Conservation (phyloP, 2,797 vertebrate species). For the Euphonia xanthogaster region DNA sequence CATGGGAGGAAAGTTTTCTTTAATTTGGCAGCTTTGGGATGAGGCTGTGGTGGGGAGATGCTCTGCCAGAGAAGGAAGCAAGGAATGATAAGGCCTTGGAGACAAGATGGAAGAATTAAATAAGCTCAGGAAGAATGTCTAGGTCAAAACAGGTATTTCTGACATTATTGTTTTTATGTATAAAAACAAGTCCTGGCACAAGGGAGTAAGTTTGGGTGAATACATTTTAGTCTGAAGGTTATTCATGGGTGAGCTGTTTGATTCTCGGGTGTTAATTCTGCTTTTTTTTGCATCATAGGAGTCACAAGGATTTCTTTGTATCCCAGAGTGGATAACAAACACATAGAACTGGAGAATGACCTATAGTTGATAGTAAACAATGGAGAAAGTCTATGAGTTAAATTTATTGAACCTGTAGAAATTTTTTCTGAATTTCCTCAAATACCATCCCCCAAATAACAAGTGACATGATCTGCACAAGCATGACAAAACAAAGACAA, state of each 20-base stretch:
- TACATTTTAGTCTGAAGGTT: neutral
- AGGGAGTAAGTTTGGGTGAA: neutral
- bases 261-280: neutral
- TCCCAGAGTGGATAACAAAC: neutral
- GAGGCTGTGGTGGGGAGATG: neutral
- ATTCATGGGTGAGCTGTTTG: neutral
- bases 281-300: neutral
- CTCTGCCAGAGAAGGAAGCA: neutral
- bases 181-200: neutral
- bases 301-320: neutral
- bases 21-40: neutral
- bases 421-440: neutral
- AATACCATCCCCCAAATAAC: neutral
- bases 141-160: neutral
- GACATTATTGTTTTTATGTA: neutral
- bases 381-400: neutral
- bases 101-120: neutral
- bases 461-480: neutral
- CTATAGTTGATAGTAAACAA: neutral
- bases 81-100: neutral
- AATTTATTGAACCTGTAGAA: neutral
- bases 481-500: neutral
- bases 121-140: neutral
- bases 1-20: neutral
- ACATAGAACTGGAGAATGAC: neutral